Conservation (phyloP, 2,888 invertebrate genomes). For the Eupithecia subfuscata region DNA sequence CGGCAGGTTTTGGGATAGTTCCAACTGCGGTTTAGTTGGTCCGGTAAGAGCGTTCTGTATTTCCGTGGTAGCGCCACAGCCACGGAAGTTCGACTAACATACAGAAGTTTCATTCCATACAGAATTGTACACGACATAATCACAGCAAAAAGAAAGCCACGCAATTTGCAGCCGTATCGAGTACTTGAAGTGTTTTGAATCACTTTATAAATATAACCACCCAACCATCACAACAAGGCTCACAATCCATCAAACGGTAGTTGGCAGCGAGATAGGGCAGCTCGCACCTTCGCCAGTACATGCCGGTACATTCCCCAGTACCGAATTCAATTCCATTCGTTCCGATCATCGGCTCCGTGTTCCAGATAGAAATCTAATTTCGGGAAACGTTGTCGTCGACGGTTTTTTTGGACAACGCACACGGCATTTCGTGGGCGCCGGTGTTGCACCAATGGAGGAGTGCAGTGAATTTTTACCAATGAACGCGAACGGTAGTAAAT, state of each 20-base stretch:
- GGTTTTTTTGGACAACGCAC: conserved; percentile 61
- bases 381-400: conserved; percentile 60
- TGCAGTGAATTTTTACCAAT: conserved; percentile 27
- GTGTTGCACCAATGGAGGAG: conserved; percentile 2
- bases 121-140: not conserved
- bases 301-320: conserved; percentile 52
- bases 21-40: conserved; percentile 26
- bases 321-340: conserved; percentile 65
- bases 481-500: conserved; percentile 16
- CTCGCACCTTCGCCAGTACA: conserved; percentile 27
- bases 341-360: conserved; percentile 64
- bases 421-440: conserved; percentile 41
- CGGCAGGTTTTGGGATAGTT: conserved; percentile 33
- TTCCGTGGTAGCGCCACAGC: conserved; percentile 28
- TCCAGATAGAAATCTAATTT: conserved; percentile 66
- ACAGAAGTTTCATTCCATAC: conserved; percentile 9
- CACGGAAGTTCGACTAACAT: conserved; percentile 5
- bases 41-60: conserved; percentile 26
- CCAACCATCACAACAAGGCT: conserved; percentile 7
- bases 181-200: not conserved
- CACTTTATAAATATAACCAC: not conserved
- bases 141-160: not conserved
- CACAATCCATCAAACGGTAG: conserved; percentile 3
- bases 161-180: not conserved
- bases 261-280: conserved; percentile 7